Base-by-base conservation (phyloP, 2,888 invertebrate genomes). In the Orchesella flavescens region DNA sequence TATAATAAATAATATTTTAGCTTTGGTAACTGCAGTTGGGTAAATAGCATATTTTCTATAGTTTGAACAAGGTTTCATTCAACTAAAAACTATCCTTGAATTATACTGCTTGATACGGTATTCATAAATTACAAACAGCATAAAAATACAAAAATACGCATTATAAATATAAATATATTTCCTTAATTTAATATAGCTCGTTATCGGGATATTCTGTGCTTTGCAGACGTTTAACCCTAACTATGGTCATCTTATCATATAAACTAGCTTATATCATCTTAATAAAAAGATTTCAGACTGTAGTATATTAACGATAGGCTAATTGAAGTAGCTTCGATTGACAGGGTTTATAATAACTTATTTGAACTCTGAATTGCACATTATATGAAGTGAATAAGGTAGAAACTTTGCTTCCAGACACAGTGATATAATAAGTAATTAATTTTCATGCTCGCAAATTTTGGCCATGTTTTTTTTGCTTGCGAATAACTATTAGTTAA, bases 311-410 rank as follows among this genome's bases (percentile, higher is more conserved):
- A 34, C 34, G 34, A 34, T 34, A 34, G 34, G 34, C 7, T 34
- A 34, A 34, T 34, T 34, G 34, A 34, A 34, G 34, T 34, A 34
- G 34, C 34, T 4, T 34, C 34, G 34, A 34, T 34, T 34, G 34
- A 34, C 34, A 34, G 34, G 34, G 2, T 34, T 34, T 34, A 34
- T 34, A 34, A 34, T 34, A 34, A 34, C 34, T 63, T 24, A 75
- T 82, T 82, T 82, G 82, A 82, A 82, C 82, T 82, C 72, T 76
- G 17, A 76, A 82, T 82, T 82, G 82, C 82, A 82, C 82, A 76
- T 76, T 71, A 43, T 49, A 49, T 49, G 49, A 49, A 49, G 10
- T 49, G 49, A 49, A 49, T 23, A 15, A 43, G 12, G 49, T 34
- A 34, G 34, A 34, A 34, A 34, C 34, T 34, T 34, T 34, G 34